Base-by-base conservation (phyloP, 1,140 invertebrate species). In the Olivierus martensii region DNA sequence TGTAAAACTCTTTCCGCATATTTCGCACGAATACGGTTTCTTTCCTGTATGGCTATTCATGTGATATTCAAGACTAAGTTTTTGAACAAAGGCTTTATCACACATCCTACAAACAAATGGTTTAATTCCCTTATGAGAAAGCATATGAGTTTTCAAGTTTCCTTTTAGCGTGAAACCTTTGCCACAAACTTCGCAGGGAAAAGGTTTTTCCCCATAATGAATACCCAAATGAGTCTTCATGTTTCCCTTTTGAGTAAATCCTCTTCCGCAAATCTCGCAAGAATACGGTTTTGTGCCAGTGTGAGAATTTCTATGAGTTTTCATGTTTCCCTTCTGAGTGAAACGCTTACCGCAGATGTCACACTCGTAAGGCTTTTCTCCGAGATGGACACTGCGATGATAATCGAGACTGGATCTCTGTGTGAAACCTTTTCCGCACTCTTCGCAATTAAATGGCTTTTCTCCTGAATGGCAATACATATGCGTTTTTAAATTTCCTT, bases 1-100 rank as follows among this genome's bases (percentile, higher is more conserved):
- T 76, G 1, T 92, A 95, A 69, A 98, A 95, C 91, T 96, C 96
- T 70, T 97, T 92, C 11, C 93, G 70, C 94, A 98, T 66, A 86
- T 80, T 3, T 87, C 85, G 72, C 94, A 99, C 63, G 85, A 84
- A 75, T 98, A 99, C 0, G 93, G 94, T 65, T 96, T 96, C 69
- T 96, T 91, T 2, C 94, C 91, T 1, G 93, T 96, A 69, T 98
- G 94, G 0, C 91, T 93, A 61, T 92, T 77, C 67, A 90, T 87
- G 68, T 96, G 92, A 7, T 93, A 97, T 55, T 87, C 90, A 36
- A 98, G 73, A 66, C 97, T 92, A 63, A 97, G 92, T 4, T 88
- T 93, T 59, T 88, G 78, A 38, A 59, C 61, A 71, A 94, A 93
- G 15, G 91, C 87, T 71, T 93, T 88, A 1, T 83, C 84, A 66